phyloP scores from a whole-genome alignment of 2,797 vertebrate species.

The Sparidentex hasta region DNA sequence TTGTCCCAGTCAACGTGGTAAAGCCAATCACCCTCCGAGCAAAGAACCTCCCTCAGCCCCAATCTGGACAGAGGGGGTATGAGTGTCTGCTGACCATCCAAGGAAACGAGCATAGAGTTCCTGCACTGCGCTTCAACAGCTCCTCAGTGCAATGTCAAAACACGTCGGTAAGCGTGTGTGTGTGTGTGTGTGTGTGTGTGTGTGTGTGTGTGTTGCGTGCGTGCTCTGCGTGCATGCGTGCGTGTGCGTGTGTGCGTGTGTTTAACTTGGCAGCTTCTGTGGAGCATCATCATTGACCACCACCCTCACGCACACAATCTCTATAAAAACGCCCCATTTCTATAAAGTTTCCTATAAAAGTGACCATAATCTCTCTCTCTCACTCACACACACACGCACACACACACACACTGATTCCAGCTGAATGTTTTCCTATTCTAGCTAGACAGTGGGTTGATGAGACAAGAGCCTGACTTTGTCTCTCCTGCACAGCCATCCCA shows the following conservation, averaged over 20 bases:
- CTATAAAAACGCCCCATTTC: constrained; percentile 40
- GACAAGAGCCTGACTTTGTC: constrained; percentile 58
- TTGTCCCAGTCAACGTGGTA: constrained; percentile 95
- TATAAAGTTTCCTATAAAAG: constrained; percentile 45
- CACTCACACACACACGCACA: not conserved
- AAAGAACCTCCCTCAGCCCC: constrained; percentile 96
- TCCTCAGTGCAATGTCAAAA: constrained; percentile 99
- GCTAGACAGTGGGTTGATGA: constrained; percentile 43
- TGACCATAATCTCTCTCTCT: constrained; percentile 23
- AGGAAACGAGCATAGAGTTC: constrained; percentile 93
- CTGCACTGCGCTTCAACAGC: constrained; percentile 97
- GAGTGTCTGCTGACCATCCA: constrained; percentile 96
- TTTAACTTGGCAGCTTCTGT: constrained; percentile 16
- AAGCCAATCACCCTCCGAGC: constrained; percentile 96
- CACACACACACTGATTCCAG: constrained; percentile 20
- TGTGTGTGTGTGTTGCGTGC: no score
- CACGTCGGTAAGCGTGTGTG: constrained; percentile 91
- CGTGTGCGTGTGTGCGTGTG: not conserved
- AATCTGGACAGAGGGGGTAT: constrained; percentile 96
- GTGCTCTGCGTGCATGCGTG: constrained; percentile 1
- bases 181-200: not conserved
- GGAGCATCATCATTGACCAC: constrained; percentile 16
- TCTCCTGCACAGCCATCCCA: constrained; percentile 41
- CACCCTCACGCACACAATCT: constrained; percentile 23
- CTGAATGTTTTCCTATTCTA: constrained; percentile 33